phyloP scores from a whole-genome alignment of 2,797 vertebrate species.

The Carduelis carduelis region DNA sequence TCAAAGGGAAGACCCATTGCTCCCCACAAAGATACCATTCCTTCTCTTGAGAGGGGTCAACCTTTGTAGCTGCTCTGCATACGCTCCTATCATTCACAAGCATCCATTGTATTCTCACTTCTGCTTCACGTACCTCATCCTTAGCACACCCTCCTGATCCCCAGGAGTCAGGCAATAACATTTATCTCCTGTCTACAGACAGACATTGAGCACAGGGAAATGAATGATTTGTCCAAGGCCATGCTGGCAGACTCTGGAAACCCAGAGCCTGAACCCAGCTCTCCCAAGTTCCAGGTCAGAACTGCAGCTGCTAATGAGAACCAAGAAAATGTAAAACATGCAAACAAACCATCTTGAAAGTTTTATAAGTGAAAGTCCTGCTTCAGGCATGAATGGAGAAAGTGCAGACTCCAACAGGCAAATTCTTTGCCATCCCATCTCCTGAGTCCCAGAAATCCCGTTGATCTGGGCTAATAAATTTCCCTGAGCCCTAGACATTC shows the following conservation, averaged over 20 bases:
- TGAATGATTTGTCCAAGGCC: background rate
- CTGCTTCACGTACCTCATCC: background rate
- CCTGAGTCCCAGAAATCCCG: conserved; percentile 62
- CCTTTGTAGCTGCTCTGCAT: background rate
- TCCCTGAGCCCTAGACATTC: conserved; percentile 55
- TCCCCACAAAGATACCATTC: background rate
- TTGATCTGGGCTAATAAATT: conserved; percentile 72
- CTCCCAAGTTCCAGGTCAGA: background rate
- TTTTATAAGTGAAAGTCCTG: conserved; percentile 16
- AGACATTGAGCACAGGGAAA: background rate
- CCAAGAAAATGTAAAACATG: conserved; percentile 23
- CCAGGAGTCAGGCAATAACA: background rate
- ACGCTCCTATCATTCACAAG: background rate
- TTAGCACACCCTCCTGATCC: background rate
- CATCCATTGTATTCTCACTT: background rate
- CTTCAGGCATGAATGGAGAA: conserved; percentile 50
- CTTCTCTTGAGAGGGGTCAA: background rate
- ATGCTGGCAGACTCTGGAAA: background rate
- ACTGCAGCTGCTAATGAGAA: conserved; percentile 14
- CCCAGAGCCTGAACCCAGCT: background rate
- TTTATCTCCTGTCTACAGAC: background rate
- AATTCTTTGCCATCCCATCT: conserved; percentile 67
- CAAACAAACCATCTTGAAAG: conserved; percentile 8
- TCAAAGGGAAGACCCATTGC: background rate
- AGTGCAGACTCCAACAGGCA: conserved; percentile 51